Base-by-base conservation (phyloP, 2,113 vertebrate genomes). In the Tetrao urogallus region DNA sequence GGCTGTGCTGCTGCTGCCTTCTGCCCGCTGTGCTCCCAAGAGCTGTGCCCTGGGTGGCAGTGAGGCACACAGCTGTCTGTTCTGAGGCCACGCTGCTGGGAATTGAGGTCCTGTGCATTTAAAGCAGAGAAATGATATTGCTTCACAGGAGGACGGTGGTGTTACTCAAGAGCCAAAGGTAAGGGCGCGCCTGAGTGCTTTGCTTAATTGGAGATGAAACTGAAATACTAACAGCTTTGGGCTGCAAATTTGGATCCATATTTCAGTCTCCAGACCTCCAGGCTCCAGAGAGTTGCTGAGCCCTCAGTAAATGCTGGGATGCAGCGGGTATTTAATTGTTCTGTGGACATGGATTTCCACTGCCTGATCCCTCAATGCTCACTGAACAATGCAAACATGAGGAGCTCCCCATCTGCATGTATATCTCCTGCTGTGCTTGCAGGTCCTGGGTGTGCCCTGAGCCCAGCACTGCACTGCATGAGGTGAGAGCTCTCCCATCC, bases 261-360 rank as follows among this genome's bases (percentile, higher is more conserved):
- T 24, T 73, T 50, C 8, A 63, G 73, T 13, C 24, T 42, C 15
- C 8, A 15, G 2, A 4, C 8, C 45, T 45, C 25, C 57, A 22
- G 64, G n/a, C 66, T 57, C 30, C 2, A 0, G 60, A n/a, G 66
- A 22, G 2, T 12, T 18, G 57, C 7, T 42, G 3, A 8, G 40
- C 40, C 45, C 21, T 0, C 28, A 34, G 16, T 1, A 2, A 20
- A 8, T 1, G 4, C 13, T 10, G 2, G 76, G 65, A 24, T 20
- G 52, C 64, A 38, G 65, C 40, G 11, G 40, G 71, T 28, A 8
- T n/a, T 48, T 61, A 5, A 1, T 6, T 5, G n/a, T 15, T 21
- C 2, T 3, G 21, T 4, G 52, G 52, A 7, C 30, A 18, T n/a
- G 65, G 34, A 3, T 18, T 60, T n/a, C 45, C 50, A 6, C 6